These are phyloP conservation scores for Peromyscus leucopus DNA, from an alignment of 2,113 vertebrate genomes.

Conservation along the genomic window DNA sequence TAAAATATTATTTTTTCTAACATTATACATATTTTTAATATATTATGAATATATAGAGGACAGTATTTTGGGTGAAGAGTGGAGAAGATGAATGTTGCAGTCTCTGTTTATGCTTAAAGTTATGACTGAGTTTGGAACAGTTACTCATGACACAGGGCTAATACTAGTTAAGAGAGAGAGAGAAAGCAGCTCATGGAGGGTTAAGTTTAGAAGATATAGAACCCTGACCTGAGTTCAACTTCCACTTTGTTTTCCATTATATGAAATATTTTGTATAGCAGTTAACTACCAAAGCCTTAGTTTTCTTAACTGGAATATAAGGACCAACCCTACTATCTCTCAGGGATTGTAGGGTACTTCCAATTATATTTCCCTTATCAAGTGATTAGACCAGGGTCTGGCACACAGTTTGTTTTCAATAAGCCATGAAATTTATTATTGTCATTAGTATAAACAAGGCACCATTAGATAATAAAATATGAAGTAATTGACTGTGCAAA, in stretches of 20 bases:
- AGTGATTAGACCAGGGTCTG: background rate
- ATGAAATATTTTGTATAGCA: background rate
- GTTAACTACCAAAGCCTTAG: background rate
- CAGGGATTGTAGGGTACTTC: background rate
- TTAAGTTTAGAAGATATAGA: accelerated
- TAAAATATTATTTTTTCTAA: background rate
- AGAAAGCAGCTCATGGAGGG: background rate
- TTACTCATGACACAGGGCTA: background rate
- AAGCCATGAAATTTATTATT: slow-evolving; percentile 48
- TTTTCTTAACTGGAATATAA: background rate
- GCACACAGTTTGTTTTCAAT: background rate
- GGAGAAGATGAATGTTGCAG: background rate
- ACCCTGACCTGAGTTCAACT: background rate
- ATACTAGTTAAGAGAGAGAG: background rate
- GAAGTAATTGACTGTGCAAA: slow-evolving; percentile 52
- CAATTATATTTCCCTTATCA: background rate
- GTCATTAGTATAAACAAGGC: slow-evolving; percentile 63
- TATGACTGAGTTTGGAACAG: background rate
- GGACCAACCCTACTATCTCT: background rate
- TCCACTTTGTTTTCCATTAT: background rate
- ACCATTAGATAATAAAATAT: slow-evolving; percentile 54
- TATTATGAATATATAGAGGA: background rate
- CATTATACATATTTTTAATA: background rate
- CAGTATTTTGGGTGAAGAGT: background rate
- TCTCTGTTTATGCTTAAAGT: background rate